phyloP scores from a whole-genome alignment of 2,797 vertebrate genomes.

The Enteromius fasciolatus region DNA sequence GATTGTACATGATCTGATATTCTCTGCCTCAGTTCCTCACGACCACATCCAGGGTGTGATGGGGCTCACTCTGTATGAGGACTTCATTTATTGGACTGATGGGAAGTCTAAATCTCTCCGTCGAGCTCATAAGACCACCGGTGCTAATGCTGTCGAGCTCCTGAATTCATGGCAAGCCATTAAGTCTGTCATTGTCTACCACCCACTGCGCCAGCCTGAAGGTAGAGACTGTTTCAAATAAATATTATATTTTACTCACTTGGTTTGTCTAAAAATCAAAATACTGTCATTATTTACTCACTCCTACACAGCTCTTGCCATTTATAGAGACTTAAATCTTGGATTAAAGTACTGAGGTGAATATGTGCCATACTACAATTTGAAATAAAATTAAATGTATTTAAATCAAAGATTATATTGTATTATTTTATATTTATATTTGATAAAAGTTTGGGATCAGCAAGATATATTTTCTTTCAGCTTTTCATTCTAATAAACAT shows the following conservation, averaged over 20 bases:
- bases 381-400: background rate
- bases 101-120: slow-evolving; percentile 97
- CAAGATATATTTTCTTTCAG: background rate
- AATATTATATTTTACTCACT: background rate
- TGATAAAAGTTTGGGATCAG: background rate
- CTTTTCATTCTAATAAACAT: background rate
- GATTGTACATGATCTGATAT: slow-evolving; percentile 70
- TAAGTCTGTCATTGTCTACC: slow-evolving; percentile 97
- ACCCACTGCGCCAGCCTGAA: slow-evolving; percentile 95
- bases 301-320: slow-evolving; percentile 10
- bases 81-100: slow-evolving; percentile 98
- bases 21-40: slow-evolving; percentile 87
- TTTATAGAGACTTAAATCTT: background rate
- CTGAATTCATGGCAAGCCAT: slow-evolving; percentile 98
- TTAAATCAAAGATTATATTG: background rate
- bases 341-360: background rate
- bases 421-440: background rate
- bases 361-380: background rate
- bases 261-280: background rate
- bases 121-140: slow-evolving; percentile 95
- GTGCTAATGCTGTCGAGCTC: slow-evolving; percentile 86
- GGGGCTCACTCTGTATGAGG: slow-evolving; percentile 95
- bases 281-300: slow-evolving; percentile 13
- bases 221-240: slow-evolving; percentile 76
- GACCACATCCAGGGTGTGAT: slow-evolving; percentile 96